Base-by-base conservation (phyloP, 2,797 vertebrate species). In the Scarus forsteni region DNA sequence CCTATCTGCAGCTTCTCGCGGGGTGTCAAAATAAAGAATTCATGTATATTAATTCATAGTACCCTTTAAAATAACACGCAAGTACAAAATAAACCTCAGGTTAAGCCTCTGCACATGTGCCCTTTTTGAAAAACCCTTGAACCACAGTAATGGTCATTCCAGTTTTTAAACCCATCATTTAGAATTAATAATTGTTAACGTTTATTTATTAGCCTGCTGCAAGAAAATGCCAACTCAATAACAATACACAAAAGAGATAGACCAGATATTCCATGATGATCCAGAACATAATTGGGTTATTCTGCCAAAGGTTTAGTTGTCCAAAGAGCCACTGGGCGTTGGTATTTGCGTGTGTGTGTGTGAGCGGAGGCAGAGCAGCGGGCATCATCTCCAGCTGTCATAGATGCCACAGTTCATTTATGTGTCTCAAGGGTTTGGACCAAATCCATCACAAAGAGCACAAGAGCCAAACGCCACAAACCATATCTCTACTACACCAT, bases 371-470 rank as follows among this genome's bases (percentile, higher is more conserved):
- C 53, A 66, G 68, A 55, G 58, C 60, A 80, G 60, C 63, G 70
- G 81, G 60, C 85, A 73, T 79, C 77, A 78, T 84, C 73, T 85
- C 81, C 88, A 90, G 87, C 88, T 93, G 88, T 90, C 89, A 88
- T 62, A 77, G 78, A 89, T 92, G 91, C 88, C 91, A 88, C 70
- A 90, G 85, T 89, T 89, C 85, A 88, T 92, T 87, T 89, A 77
- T 77, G 77, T 84, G 76, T 88, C 90, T 87, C 72, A 63, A 75
- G 89, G 87, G 80, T 79, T 89, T 92, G 90, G 84, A 91, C 87
- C 81, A 79, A 88, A 90, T 88, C 88, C 89, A 92, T 88, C 86
- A 88, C 60, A 83, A 62, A 87, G 79, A 88, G 86, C 85, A 90
- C 80, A 87, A 77, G 12, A 86, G 84, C 85, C 84, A 85, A 88